These are phyloP conservation scores for Colletes gigas DNA, from an alignment of 1,140 invertebrate species.

Conservation along the genomic window DNA sequence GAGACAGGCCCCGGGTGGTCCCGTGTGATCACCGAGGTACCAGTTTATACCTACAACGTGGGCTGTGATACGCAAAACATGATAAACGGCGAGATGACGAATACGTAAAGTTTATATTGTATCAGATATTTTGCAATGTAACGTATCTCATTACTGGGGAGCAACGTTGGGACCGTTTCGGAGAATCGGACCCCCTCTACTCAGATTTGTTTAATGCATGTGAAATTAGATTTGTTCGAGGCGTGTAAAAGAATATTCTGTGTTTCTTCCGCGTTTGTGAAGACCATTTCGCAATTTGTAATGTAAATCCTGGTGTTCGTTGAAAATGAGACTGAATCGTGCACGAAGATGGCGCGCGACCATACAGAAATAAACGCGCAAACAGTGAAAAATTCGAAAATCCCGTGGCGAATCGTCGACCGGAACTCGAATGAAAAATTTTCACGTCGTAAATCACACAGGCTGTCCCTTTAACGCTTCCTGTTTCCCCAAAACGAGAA, in stretches of 20 bases:
- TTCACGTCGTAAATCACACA: neutral
- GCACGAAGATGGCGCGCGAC: no score
- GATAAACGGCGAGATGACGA: conserved; percentile 49
- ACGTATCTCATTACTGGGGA: conserved; percentile 35
- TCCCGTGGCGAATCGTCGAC: neutral
- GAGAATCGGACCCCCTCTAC: neutral
- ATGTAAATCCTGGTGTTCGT: no score
- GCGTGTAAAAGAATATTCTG: no score
- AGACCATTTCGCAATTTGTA: no score
- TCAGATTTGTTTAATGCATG: neutral
- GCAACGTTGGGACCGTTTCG: neutral
- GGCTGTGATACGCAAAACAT: conserved; percentile 49
- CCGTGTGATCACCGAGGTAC: conserved; percentile 45
- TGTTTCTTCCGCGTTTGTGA: no score
- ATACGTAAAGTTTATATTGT: conserved; percentile 50
- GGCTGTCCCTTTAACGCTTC: neutral
- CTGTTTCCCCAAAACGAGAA: neutral
- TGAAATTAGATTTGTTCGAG: no score
- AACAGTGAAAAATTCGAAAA: no score
- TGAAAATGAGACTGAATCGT: no score
- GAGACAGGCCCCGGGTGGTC: conserved; percentile 46
- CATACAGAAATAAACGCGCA: no score
- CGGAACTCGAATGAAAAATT: neutral
- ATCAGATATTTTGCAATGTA: conserved; percentile 43
- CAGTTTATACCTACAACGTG: conserved; percentile 44